These are phyloP conservation scores for Aphidoletes aphidimyza DNA, from an alignment of 2,888 invertebrate species.

Conservation along the genomic window DNA sequence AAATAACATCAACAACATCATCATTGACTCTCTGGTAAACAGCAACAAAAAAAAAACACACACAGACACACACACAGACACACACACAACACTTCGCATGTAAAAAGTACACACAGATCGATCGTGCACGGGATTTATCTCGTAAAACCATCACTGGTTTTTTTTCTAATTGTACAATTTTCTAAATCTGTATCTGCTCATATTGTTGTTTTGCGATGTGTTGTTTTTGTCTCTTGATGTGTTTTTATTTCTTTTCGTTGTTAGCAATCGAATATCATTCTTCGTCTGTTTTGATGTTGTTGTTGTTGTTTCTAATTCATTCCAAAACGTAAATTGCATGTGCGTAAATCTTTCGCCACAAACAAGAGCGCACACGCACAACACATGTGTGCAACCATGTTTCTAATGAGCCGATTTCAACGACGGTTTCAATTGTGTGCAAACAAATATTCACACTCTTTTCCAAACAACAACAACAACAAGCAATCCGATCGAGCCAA, in stretches of 20 bases:
- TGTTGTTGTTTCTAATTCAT: not conserved
- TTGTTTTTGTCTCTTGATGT: not conserved
- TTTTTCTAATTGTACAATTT: conserved; percentile 40
- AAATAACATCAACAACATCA: too few species aligned
- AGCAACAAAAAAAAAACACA: not conserved
- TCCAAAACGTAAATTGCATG: too few species aligned
- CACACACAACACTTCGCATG: not conserved
- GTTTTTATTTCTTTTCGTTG: not conserved
- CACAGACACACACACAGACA: not conserved
- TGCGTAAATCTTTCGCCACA: too few species aligned
- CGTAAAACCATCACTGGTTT: not conserved
- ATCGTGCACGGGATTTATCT: not conserved
- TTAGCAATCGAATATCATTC: too few species aligned
- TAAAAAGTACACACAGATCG: not conserved
- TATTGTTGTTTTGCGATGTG: not conserved
- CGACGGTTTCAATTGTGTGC: not conserved
- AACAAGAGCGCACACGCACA: too few species aligned
- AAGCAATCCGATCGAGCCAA: conserved; percentile 36
- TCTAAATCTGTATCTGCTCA: not conserved
- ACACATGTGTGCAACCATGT: too few species aligned
- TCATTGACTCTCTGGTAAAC: too few species aligned
- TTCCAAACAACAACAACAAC: too few species aligned
- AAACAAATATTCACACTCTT: not conserved
- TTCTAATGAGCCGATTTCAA: not conserved
- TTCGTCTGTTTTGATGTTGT: not conserved